Percentiles rank a stretch among this genome's conserved stretches.
These are phyloP conservation scores for Cyphomyrus discorhynchus DNA, from an alignment of 2,113 vertebrate species.

Conservation along the genomic window DNA sequence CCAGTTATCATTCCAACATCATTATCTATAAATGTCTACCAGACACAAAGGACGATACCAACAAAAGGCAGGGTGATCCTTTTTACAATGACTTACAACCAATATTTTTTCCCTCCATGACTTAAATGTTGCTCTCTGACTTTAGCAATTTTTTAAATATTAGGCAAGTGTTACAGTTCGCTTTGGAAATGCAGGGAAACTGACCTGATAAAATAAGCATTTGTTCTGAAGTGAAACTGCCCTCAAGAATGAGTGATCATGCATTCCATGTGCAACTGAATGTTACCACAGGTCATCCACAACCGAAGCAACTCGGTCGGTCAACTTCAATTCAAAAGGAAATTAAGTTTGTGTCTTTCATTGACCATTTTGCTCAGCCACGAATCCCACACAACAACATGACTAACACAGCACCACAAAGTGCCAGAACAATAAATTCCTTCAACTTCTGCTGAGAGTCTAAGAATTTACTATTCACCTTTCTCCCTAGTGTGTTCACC, in stretches of 20 bases:
- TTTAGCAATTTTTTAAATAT: not conserved
- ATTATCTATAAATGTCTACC: not conserved
- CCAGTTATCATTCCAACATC: not conserved
- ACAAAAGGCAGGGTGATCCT: not conserved
- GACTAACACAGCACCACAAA: not conserved
- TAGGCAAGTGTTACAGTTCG: not conserved
- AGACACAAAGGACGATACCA: not conserved
- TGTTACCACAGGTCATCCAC: not conserved
- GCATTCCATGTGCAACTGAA: not conserved
- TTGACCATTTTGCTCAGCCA: not conserved
- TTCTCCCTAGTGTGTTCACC: not conserved
- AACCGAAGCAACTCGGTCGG: not conserved
- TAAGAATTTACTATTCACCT: not conserved
- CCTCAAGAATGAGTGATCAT: not conserved
- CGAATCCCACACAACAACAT: not conserved
- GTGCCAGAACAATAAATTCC: not conserved
- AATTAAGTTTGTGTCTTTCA: not conserved
- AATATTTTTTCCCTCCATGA: not conserved
- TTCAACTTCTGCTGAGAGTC: not conserved
- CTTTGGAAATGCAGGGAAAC: not conserved
- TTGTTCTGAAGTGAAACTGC: not conserved
- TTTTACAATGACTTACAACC: not conserved
- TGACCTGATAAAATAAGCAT: not conserved
- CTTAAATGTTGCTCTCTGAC: not conserved
- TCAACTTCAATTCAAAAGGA: not conserved